Percentiles rank a stretch among this genome's conserved stretches.
Evolutionary conservation across 2,797 vertebrate genomes (phyloP).

Genomic region (Anas acuta): DNA sequence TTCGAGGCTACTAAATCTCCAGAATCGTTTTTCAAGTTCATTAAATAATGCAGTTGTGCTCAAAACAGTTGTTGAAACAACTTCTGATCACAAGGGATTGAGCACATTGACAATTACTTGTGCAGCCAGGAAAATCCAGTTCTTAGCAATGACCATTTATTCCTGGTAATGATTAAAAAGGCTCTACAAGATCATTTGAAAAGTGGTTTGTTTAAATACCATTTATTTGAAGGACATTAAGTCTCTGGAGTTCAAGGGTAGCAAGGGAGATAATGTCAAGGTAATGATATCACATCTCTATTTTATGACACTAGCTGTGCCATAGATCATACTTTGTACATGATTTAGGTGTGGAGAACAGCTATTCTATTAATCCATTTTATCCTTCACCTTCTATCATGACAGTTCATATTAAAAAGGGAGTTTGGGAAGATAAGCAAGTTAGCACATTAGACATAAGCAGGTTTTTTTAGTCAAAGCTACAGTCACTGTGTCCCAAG

Average conservation of each 20-base stretch:
- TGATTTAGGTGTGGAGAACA: conserved; percentile 68
- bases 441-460: not conserved
- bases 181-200: conserved; percentile 61
- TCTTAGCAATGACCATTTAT: conserved; percentile 47
- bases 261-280: conserved; percentile 51
- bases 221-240: conserved; percentile 75
- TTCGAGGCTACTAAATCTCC: not conserved
- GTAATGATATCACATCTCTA: conserved; percentile 56
- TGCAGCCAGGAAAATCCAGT: conserved; percentile 56
- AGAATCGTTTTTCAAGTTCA: not conserved
- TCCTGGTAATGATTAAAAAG: conserved; percentile 75
- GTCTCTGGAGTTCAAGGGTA: conserved; percentile 74
- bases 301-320: conserved; percentile 70
- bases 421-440: not conserved
- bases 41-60: not conserved
- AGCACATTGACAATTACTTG: not conserved
- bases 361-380: conserved; percentile 65
- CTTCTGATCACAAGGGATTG: not conserved
- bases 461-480: not conserved
- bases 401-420: not conserved
- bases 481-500: not conserved
- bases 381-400: conserved; percentile 66
- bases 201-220: conserved; percentile 73
- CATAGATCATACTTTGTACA: conserved; percentile 63
- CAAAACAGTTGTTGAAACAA: not conserved